A percentile compares a stretch with the other conserved stretches of the same genome.
These are phyloP conservation scores for Ferdinandea cuprea DNA, from an alignment of 2,888 invertebrate genomes.

Conservation along the genomic window DNA sequence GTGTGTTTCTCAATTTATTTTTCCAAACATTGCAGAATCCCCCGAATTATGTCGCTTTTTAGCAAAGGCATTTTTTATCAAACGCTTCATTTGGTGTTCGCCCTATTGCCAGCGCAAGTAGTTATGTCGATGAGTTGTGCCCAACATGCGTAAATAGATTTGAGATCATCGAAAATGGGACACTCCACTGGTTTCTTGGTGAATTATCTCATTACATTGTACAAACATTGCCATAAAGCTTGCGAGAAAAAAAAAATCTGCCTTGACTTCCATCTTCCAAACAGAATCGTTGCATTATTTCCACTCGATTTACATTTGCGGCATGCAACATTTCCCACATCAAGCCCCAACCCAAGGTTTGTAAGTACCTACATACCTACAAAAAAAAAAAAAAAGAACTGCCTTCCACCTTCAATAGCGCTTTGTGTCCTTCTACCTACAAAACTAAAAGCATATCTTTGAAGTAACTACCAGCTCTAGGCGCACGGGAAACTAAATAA, in stretches of 20 bases:
- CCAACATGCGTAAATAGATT: not conserved
- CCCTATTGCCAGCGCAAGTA: not conserved
- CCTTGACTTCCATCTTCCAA: conserved; percentile 1
- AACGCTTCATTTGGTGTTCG: no score
- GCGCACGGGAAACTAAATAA: conserved; percentile 10
- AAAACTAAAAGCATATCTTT: conserved; percentile 37
- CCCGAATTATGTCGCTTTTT: no score
- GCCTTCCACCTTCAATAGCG: conserved; percentile 30
- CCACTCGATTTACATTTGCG: conserved; percentile 63
- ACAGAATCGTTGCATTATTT: conserved; percentile 32
- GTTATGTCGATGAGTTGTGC: not conserved
- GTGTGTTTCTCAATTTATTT: no score
- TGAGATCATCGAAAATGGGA: no score
- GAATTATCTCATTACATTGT: no score
- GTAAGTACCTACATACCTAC: no score
- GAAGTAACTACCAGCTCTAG: conserved; percentile 27
- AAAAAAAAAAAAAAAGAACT: no score
- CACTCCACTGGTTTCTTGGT: no score
- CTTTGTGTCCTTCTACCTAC: conserved; percentile 27
- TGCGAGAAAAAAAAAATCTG: no score
- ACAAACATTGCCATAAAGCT: not conserved
- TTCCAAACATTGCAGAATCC: no score
- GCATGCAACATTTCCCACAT: conserved; percentile 65
- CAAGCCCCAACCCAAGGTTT: not conserved
- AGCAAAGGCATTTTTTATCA: no score